These are phyloP conservation scores for Tenebrio molitor DNA, from an alignment of 1,140 invertebrate species.

Conservation along the genomic window DNA sequence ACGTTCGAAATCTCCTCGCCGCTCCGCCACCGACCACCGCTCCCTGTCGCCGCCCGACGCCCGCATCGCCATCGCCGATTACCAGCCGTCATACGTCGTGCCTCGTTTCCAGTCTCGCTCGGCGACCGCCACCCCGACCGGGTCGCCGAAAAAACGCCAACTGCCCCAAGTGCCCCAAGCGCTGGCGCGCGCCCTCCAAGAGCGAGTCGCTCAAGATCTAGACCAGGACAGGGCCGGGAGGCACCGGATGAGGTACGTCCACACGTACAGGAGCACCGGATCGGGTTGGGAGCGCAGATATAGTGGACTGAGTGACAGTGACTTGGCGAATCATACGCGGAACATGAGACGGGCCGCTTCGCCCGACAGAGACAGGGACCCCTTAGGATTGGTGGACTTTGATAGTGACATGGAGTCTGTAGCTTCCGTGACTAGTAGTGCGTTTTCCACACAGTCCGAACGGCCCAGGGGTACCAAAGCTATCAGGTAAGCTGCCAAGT, in stretches of 20 bases:
- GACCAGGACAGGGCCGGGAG: slow-evolving; percentile 82
- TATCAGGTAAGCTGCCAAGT: slow-evolving; percentile 75
- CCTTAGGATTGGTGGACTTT: slow-evolving; percentile 77
- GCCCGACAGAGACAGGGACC: slow-evolving; percentile 69
- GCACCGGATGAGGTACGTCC: slow-evolving; percentile 64
- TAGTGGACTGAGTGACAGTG: slow-evolving; percentile 85
- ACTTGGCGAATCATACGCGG: slow-evolving; percentile 76
- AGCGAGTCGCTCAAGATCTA: slow-evolving; percentile 83
- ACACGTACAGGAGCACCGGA: slow-evolving; percentile 79
- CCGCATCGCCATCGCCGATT: slow-evolving; percentile 63
- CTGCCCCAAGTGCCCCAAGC: slow-evolving; percentile 89
- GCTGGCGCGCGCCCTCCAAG: slow-evolving; percentile 76
- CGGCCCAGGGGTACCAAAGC: slow-evolving; percentile 80
- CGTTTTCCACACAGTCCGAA: slow-evolving; percentile 93
- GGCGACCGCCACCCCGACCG: slow-evolving; percentile 92
- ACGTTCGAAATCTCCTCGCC: slow-evolving; percentile 76
- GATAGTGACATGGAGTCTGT: slow-evolving; percentile 93
- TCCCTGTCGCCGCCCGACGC: slow-evolving; percentile 83
- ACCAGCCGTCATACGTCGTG: slow-evolving; percentile 59
- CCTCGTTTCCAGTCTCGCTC: slow-evolving; percentile 84
- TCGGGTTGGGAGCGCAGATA: slow-evolving; percentile 83
- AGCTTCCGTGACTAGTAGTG: slow-evolving; percentile 88
- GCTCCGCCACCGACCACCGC: slow-evolving; percentile 72
- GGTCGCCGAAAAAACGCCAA: slow-evolving; percentile 95
- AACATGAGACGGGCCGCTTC: slow-evolving; percentile 72